Evolutionary conservation across 2,113 vertebrate genomes (phyloP).

Genomic region (Athene cunicularia): DNA sequence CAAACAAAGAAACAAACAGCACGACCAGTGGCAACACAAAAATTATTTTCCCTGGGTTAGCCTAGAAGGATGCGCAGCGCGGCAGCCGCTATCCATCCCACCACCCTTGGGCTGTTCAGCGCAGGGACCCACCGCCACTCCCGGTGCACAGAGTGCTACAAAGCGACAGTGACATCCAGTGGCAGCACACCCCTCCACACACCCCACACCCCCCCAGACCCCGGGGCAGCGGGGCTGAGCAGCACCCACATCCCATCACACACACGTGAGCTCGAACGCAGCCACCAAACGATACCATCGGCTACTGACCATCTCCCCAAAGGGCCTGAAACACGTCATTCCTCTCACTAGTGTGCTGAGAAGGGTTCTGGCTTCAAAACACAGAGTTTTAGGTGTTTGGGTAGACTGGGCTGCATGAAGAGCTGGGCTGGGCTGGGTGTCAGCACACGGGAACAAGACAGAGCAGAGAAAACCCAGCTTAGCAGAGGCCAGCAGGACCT

Average conservation of each 20-base stretch:
- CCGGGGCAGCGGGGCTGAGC: not conserved
- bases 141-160: not conserved
- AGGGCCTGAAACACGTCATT: accelerated
- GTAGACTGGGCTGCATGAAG: accelerated
- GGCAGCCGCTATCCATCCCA: not conserved
- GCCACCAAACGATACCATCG: accelerated
- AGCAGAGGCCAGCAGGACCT: not conserved
- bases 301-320: accelerated
- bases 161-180: conserved; percentile 53
- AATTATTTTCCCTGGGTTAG: accelerated
- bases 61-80: accelerated
- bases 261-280: accelerated
- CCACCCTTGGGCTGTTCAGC: accelerated
- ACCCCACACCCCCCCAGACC: not conserved
- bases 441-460: accelerated
- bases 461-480: not conserved
- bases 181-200: not conserved
- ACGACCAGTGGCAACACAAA: accelerated
- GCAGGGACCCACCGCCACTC: not conserved
- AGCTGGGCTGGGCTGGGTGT: not conserved
- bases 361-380: not conserved
- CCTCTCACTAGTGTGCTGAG: accelerated
- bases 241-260: accelerated
- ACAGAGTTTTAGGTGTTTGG: not conserved
- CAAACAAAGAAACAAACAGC: not conserved